Evolutionary conservation across 2,113 vertebrate genomes (phyloP), one percentile per base, ranked within the genome.

Genomic region (Pristiophorus japonicus): DNA sequence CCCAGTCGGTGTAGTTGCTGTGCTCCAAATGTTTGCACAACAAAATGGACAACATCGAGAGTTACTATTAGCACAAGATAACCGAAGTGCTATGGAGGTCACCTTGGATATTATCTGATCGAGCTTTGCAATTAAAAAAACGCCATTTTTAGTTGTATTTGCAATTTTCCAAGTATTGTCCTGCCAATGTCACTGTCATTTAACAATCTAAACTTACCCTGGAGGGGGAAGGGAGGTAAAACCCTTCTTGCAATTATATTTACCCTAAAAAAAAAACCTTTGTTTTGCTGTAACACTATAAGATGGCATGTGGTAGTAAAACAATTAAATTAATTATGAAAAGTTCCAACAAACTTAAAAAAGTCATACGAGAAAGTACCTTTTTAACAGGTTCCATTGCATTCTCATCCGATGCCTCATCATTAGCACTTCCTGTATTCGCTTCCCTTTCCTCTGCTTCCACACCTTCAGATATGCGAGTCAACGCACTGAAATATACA

Each of bases 381-480:
- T 94, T 70, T 67, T 94, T 24, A 70, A 14, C 38, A 94, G 63
- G 10, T 45, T 94, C 63, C 24, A 27, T 47, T 42, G 38, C n/a
- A 45, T 45, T 94, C 42, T 94, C 63, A 70, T 11, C 67, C 65
- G 42, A 94, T 47, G 42, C 66, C 12, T 70, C 93, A 70, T 59
- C 30, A 14, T 42, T 45, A 14, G 27, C 38, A 70, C 3, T 47
- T 70, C 20, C 93, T 70, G 93, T 73, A 16, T 94, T 47, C 66
- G 34, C 27, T 51, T 70, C 93, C 51, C 65, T 70, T 67, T 70
- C 18, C 24, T 70, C 12, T 70, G 45, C 45, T 73, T 70, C 93
- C 93, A 94, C 66, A 70, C 66, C 45, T 94, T 94, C 93, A 94
- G 93, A 94, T 94, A 94, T 94, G 42, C 66, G 42, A 34, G 65